Conservation (phyloP, 2,888 invertebrate genomes). For the Corbicula japonica region DNA sequence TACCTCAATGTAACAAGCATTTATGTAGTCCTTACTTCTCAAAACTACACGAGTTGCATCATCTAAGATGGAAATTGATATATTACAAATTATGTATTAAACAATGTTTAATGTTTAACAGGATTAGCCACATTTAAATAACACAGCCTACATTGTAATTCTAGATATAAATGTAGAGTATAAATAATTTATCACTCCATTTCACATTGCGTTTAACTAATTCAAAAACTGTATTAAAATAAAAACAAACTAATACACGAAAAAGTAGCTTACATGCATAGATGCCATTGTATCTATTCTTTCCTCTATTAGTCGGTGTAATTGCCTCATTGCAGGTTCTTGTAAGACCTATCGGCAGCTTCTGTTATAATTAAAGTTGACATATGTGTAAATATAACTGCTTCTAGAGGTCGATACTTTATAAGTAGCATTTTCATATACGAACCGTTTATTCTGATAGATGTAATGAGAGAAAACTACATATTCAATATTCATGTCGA, state of each 20-base stretch:
- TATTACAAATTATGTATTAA: no score
- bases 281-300: constrained; percentile 49
- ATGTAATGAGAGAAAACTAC: no score
- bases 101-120: no score
- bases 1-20: constrained; percentile 41
- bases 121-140: no score
- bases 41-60: constrained; percentile 34
- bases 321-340: constrained; percentile 25
- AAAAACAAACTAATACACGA: neutral
- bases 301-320: constrained; percentile 19
- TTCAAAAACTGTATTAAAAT: neutral
- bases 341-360: constrained; percentile 25
- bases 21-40: constrained; percentile 24
- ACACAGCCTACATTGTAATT: no score
- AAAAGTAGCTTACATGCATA: constrained; percentile 46
- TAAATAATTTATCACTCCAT: no score
- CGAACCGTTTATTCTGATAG: no score
- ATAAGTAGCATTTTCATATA: neutral
- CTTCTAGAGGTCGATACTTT: neutral
- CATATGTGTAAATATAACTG: neutral
- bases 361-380: neutral
- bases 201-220: no score
- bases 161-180: no score
- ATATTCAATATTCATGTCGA: no score
- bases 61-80: constrained; percentile 13